Base-by-base conservation (phyloP, 2,888 invertebrate genomes). In the Lutraria lutraria region DNA sequence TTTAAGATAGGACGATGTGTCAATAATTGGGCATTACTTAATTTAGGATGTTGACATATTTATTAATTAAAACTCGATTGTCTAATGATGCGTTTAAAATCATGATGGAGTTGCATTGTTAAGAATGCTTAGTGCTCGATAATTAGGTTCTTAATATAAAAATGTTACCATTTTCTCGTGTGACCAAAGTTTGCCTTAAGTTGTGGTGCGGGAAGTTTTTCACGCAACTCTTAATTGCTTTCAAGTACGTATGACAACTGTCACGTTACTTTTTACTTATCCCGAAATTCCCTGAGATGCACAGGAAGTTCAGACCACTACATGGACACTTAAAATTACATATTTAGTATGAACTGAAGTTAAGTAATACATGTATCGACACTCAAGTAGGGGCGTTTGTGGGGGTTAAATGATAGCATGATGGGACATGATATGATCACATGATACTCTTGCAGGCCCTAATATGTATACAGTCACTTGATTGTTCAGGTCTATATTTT, bases 191-290 rank as follows among this genome's bases (percentile, higher is more conserved):
- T 80, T 80, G 29, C 60, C 31, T 85, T 79, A 85, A 85, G 80
- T 85, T 85, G 85, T 25, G 34, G 63, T 85, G 19, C 19, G 82
- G 88, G 88, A 88, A 88, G 86, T 81, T 31, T 85, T 88, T 85
- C 86, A 88, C 88, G 53, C 83, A 34, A 34, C 63, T 85, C 52
- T 82, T 76, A 80, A 88, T 82, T 83, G 83, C 68, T 86, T 56
- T 68, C 56, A 82, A 88, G 88, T 81, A 68, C 2, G 19, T 63
- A 79, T 86, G 88, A 88, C 88, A 88, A 63, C 86, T 68, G 63
- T 79, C 79, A 83, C 56, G 68, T 80, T 83, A 87, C 34, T 83
- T 43, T 21, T 25, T 80, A 76, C 31, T 34, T 56, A 80, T 83
- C 87, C 63, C 83, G 60, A n/a, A 85, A 60, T 85, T 54, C 80